Percentiles rank a stretch among this genome's conserved stretches.
phyloP scores from a whole-genome alignment of 1,140 invertebrate species.

The Drosophila prosaltans region DNA sequence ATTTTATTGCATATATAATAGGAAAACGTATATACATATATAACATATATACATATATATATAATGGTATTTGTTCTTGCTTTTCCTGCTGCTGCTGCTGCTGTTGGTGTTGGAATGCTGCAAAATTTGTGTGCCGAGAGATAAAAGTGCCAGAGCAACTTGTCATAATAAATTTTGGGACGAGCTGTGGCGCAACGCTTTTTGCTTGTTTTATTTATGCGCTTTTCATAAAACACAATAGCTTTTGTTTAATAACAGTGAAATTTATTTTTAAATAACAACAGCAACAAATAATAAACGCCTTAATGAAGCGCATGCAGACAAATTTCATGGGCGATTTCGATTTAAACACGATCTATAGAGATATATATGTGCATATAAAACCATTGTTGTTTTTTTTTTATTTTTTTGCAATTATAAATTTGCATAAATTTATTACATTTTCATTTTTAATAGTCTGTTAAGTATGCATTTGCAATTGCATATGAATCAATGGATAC shows the following conservation, averaged over 20 bases:
- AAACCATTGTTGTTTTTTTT: conserved; percentile 24
- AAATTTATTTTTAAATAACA: conserved; percentile 65
- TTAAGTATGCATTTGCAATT: conserved; percentile 58
- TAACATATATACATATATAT: conserved; percentile 31
- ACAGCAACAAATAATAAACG: conserved; percentile 52
- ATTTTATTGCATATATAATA: conserved; percentile 73
- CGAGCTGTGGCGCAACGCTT: conserved; percentile 62
- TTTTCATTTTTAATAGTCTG: conserved; percentile 76
- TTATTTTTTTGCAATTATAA: conserved; percentile 66
- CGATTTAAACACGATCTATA: conserved; percentile 40
- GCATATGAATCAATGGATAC: conserved; percentile 28
- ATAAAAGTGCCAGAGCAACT: conserved; percentile 82
- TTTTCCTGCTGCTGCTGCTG: conserved; percentile 30
- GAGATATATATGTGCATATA: neutral
- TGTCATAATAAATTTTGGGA: conserved; percentile 79
- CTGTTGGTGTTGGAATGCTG: conserved; percentile 25
- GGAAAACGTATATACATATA: conserved; percentile 60
- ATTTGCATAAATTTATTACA: conserved; percentile 71
- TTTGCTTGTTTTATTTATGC: conserved; percentile 77
- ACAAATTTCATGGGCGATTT: conserved; percentile 67
- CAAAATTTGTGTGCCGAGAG: conserved; percentile 72
- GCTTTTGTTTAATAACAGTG: conserved; percentile 79
- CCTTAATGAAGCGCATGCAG: conserved; percentile 66
- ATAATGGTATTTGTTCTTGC: conserved; percentile 25
- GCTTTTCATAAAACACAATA: conserved; percentile 81